Evolutionary conservation across 1,140 invertebrate species (phyloP).

Genomic region (Colletes latitarsis): DNA sequence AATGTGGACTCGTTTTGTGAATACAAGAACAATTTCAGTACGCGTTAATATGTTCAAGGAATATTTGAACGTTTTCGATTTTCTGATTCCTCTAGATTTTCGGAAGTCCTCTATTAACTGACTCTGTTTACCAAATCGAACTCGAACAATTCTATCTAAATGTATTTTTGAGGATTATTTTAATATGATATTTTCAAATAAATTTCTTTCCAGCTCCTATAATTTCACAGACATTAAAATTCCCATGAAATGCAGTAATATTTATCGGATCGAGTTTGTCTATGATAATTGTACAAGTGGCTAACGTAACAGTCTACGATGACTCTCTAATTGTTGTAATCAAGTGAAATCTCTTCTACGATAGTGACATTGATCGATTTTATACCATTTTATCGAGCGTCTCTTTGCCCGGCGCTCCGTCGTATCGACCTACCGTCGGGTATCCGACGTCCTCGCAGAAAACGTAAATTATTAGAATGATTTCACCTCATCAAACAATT

Average conservation of each 20-base stretch:
- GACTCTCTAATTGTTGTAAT: slow-evolving; percentile 64
- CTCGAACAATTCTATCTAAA: too few species aligned
- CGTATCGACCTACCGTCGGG: slow-evolving; percentile 55
- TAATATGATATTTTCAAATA: too few species aligned
- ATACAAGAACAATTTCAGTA: too few species aligned
- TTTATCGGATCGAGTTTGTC: neutral
- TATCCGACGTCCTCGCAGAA: slow-evolving; percentile 50
- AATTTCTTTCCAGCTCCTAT: too few species aligned
- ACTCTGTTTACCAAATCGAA: too few species aligned
- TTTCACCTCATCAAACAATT: slow-evolving; percentile 83
- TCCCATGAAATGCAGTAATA: neutral
- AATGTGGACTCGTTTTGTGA: too few species aligned
- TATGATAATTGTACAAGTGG: neutral
- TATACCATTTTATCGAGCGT: slow-evolving; percentile 37
- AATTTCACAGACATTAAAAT: neutral
- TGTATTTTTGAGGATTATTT: too few species aligned
- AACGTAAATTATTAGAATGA: slow-evolving; percentile 71
- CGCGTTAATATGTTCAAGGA: too few species aligned
- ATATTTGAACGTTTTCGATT: too few species aligned
- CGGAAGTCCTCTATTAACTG: too few species aligned
- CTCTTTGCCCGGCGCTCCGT: slow-evolving; percentile 20
- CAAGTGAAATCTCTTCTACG: slow-evolving; percentile 64
- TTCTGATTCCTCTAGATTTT: too few species aligned
- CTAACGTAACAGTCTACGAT: slow-evolving; percentile 19
- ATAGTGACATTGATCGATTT: slow-evolving; percentile 41